phyloP scores from a whole-genome alignment of 1,140 invertebrate species.

The Elysia chlorotica region DNA sequence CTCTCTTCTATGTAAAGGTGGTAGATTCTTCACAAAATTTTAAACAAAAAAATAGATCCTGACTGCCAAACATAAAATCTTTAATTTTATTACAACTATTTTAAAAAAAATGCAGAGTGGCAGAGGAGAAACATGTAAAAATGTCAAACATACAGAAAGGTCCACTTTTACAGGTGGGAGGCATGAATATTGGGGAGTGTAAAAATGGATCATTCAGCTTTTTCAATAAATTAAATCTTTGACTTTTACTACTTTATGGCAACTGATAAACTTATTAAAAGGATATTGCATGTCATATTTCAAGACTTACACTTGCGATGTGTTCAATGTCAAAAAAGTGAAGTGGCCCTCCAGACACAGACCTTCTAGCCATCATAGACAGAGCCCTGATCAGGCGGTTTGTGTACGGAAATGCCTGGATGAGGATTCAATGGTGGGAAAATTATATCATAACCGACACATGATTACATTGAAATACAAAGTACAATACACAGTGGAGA shows the following conservation, averaged over 20 bases:
- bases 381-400: constrained; percentile 61
- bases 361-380: constrained; percentile 63
- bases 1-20: neutral
- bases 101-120: too few relatives aligned
- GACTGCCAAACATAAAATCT: neutral
- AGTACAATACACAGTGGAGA: too few relatives aligned
- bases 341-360: constrained; percentile 58
- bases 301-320: constrained; percentile 51
- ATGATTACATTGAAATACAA: too few relatives aligned
- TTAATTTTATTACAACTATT: neutral
- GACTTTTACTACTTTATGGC: neutral
- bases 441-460: neutral
- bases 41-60: neutral
- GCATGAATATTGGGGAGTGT: neutral
- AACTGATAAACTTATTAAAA: neutral
- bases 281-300: neutral
- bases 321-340: constrained; percentile 67
- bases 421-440: neutral
- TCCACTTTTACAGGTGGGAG: neutral
- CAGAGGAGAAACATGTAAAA: too few relatives aligned
- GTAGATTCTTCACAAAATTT: neutral
- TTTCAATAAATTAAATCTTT: neutral
- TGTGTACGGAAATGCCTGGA: constrained; percentile 54
- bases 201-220: neutral
- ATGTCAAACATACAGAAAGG: too few relatives aligned